Evolutionary conservation across 1,140 invertebrate species (phyloP).

Genomic region (Sycophaga agraensis): DNA sequence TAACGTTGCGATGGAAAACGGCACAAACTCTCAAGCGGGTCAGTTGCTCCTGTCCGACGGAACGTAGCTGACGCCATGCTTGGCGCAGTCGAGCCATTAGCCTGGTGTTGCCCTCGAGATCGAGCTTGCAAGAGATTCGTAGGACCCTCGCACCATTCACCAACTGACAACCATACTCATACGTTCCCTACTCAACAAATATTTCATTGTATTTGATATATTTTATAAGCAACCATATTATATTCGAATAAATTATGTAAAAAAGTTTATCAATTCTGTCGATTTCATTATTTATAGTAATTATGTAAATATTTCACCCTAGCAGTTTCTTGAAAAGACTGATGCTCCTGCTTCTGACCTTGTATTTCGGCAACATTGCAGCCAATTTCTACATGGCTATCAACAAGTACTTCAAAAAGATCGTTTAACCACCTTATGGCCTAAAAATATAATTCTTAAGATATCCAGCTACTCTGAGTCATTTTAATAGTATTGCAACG

Average conservation of each 20-base stretch:
- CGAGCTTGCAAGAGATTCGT: slow-evolving; percentile 69
- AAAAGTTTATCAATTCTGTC: too few species aligned
- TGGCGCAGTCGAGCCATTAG: slow-evolving; percentile 62
- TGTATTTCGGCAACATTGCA: slow-evolving; percentile 73
- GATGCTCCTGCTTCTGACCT: slow-evolving; percentile 72
- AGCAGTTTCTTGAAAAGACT: slow-evolving; percentile 76
- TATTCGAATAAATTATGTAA: too few species aligned
- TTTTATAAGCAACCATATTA: too few species aligned
- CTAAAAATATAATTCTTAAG: slow-evolving; percentile 45
- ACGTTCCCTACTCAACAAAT: slow-evolving; percentile 64
- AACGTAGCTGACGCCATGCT: slow-evolving; percentile 71
- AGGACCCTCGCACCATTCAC: slow-evolving; percentile 74
- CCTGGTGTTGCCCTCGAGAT: slow-evolving; percentile 62
- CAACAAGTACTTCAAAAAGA: slow-evolving; percentile 70
- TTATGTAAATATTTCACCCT: slow-evolving; percentile 51
- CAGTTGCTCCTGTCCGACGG: slow-evolving; percentile 75
- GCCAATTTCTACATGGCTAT: slow-evolving; percentile 71
- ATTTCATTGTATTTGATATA: too few species aligned
- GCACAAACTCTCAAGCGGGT: slow-evolving; percentile 74
- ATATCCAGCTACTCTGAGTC: too few species aligned
- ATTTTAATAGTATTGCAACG: neutral
- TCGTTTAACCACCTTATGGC: slow-evolving; percentile 76
- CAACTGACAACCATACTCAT: slow-evolving; percentile 77
- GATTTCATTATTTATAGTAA: too few species aligned
- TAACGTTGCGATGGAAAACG: slow-evolving; percentile 74